Percentiles rank a stretch among this genome's conserved stretches.
Conservation (phyloP, 2,888 invertebrate genomes). For the Drosophila phalerata region DNA sequence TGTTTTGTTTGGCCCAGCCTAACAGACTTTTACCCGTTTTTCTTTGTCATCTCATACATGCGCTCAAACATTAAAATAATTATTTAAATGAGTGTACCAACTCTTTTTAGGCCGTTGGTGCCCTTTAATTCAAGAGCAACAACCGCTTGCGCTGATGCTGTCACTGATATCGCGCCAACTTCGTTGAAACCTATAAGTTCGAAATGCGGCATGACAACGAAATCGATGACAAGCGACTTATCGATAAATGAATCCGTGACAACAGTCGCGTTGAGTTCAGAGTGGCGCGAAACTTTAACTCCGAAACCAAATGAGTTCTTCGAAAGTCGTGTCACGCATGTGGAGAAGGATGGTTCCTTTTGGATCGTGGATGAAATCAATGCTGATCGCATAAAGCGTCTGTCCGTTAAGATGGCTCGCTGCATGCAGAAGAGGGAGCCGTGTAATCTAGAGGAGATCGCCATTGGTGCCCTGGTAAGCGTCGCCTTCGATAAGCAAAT, state of each 20-base stretch:
- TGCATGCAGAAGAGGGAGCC: conserved; percentile 7
- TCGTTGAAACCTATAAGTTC: neutral
- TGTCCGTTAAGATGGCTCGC: conserved; percentile 19
- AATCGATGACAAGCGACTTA: neutral
- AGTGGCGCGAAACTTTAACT: conserved; percentile 37
- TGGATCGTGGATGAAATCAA: conserved; percentile 43
- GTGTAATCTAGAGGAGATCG: conserved; percentile 11
- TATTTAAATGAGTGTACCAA: neutral
- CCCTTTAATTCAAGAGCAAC: neutral
- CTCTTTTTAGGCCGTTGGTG: conserved; percentile 22
- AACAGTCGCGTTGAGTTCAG: conserved; percentile 3
- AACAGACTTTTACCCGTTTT: no score
- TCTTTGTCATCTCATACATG: no score
- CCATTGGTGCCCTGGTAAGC: conserved; percentile 41
- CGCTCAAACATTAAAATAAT: no score
- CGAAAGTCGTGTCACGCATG: conserved; percentile 40
- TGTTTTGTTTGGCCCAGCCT: no score
- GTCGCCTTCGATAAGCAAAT: conserved; percentile 4
- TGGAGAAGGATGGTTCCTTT: conserved; percentile 42
- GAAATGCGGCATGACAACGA: no score
- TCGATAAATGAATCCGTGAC: neutral
- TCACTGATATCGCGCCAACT: no score
- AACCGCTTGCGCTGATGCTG: neutral
- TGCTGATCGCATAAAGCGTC: conserved; percentile 15
- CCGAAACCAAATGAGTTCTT: conserved; percentile 39